Evolutionary conservation across 2,113 vertebrate genomes (phyloP).

Genomic region (Gavialis gangeticus): DNA sequence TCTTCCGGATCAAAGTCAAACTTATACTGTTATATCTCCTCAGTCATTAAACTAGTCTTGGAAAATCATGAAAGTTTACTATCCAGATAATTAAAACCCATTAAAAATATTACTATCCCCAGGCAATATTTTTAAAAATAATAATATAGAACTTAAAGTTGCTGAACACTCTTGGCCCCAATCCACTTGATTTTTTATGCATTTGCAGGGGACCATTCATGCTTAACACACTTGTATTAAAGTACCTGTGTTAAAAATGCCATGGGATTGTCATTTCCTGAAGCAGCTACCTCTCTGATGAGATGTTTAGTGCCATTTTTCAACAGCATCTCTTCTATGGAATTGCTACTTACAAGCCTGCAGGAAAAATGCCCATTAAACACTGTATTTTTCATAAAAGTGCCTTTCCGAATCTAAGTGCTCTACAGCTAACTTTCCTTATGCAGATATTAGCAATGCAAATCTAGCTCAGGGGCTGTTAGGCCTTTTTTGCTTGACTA

Average conservation of each 20-base stretch:
- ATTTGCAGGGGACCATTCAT: neutral
- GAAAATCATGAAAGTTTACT: neutral
- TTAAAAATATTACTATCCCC: neutral
- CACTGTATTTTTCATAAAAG: neutral
- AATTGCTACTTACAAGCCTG: constrained; percentile 90
- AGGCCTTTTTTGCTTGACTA: neutral
- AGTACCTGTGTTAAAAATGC: constrained; percentile 89
- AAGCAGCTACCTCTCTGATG: constrained; percentile 89
- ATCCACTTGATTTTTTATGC: neutral
- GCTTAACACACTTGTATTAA: neutral
- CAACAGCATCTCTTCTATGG: constrained; percentile 91
- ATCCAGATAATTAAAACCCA: neutral
- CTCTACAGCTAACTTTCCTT: neutral
- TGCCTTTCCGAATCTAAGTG: neutral
- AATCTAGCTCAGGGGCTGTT: neutral
- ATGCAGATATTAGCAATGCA: neutral
- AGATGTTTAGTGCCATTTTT: constrained; percentile 89
- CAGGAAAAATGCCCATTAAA: neutral
- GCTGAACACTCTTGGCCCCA: neutral
- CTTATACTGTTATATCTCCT: neutral
- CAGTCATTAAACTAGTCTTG: neutral
- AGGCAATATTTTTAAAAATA: neutral
- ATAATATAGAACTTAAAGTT: neutral
- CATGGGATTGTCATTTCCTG: constrained; percentile 88
- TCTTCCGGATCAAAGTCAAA: neutral